Percentiles rank a stretch among this genome's conserved stretches.
Conservation (phyloP, 1,140 invertebrate species). For the Drosophila miranda region DNA sequence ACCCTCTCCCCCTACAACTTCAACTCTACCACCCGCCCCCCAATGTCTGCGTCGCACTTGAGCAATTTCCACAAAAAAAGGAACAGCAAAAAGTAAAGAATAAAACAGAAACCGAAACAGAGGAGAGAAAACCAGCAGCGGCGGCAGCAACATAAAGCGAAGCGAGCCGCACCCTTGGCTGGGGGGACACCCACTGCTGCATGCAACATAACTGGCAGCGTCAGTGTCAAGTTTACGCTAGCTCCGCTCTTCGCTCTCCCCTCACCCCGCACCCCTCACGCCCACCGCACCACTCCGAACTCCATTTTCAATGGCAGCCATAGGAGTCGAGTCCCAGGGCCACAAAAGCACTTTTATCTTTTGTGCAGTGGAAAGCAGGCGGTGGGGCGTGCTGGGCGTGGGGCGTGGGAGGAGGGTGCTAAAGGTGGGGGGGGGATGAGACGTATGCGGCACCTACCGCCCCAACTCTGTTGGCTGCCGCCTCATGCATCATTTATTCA, state of each 20-base stretch:
- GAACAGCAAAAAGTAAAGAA: conserved; percentile 26
- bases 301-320: conserved; percentile 80
- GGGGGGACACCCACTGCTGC: conserved; percentile 1
- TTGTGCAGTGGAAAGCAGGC: conserved; percentile 56
- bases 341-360: conserved; percentile 77
- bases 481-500: conserved; percentile 64
- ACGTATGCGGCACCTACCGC: conserved; percentile 51
- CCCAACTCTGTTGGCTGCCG: conserved; percentile 35
- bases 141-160: conserved; percentile 11
- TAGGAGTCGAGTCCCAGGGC: conserved; percentile 18
- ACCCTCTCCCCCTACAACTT: neutral
- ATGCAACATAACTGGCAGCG: conserved; percentile 71
- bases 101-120: conserved; percentile 17
- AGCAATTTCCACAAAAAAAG: conserved; percentile 73
- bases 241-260: conserved; percentile 30
- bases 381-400: conserved; percentile 13
- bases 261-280: neutral
- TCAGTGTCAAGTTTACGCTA: conserved; percentile 80
- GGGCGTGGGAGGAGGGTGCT: neutral
- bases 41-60: conserved; percentile 70
- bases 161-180: conserved; percentile 33
- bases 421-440: neutral
- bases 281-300: conserved; percentile 34
- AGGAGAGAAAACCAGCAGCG: conserved; percentile 47
- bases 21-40: neutral